These are phyloP conservation scores for Campylomormyrus tamandua DNA, from an alignment of 2,113 vertebrate species.

Conservation along the genomic window DNA sequence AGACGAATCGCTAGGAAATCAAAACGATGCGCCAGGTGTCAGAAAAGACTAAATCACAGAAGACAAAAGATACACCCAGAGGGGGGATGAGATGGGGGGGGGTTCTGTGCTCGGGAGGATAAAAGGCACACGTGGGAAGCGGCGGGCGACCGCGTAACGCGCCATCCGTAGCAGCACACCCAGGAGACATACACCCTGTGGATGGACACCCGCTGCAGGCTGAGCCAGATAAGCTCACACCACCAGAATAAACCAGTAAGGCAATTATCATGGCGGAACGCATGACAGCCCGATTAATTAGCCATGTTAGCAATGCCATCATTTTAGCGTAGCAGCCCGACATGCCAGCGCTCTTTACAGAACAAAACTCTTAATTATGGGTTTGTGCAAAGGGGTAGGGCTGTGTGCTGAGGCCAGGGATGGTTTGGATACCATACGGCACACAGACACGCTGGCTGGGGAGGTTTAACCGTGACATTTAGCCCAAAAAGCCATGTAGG, in stretches of 20 bases:
- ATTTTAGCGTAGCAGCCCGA: not conserved
- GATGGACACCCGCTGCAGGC: not conserved
- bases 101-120: not conserved
- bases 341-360: not conserved
- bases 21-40: not conserved
- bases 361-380: not conserved
- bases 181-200: not conserved
- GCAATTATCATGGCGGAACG: slow-evolving; percentile 76
- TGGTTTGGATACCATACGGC: not conserved
- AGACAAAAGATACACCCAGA: not conserved
- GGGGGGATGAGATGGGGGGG: not conserved
- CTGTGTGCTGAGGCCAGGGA: not conserved
- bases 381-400: not conserved
- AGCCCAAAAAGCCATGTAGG: not conserved
- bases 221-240: not conserved
- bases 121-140: not conserved
- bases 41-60: not conserved
- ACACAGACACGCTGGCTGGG: not conserved
- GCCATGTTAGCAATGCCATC: slow-evolving; percentile 63
- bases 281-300: slow-evolving; percentile 82
- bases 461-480: not conserved
- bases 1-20: not conserved
- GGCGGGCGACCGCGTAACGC: not conserved
- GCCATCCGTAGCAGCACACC: not conserved
- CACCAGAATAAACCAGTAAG: slow-evolving; percentile 52